Base-by-base conservation (phyloP, 2,797 vertebrate genomes). In the Bradypus variegatus region DNA sequence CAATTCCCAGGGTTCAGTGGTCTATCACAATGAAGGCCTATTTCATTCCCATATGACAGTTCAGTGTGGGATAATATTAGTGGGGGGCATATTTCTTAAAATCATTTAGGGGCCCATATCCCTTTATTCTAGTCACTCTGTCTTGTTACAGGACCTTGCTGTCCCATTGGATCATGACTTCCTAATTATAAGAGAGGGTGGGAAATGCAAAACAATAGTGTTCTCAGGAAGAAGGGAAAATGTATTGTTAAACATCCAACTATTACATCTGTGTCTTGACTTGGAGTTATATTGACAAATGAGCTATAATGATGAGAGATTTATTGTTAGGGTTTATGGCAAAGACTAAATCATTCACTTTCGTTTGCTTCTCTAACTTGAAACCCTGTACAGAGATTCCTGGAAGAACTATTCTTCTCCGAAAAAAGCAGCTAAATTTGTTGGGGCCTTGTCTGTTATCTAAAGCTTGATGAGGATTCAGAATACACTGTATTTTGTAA, bases 221-320 rank as follows among this genome's bases (percentile, higher is more conserved):
- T 83, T 93, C 76, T 69, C 45, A 80, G 48, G 60, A 76, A 69
- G 90, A 91, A 91, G 76, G 92, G 69, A 83, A 73, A 83, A 91
- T 21, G 58, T 95, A 89, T 92, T 91, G 72, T 76, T 82, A 76
- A 93, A 41, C 48, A 75, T 70, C 88, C 93, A 91, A 50, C 94
- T 88, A 82, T 88, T 96, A 95, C 93, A 95, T 96, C 95, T 96
- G 95, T 95, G 94, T 91, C 92, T 92, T 86, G 86, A 78, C 81
- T 92, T 94, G 64, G 60, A 95, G 96, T 95, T 91, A 95, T 94
- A 94, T 94, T 96, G 96, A 96, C 93, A 94, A 85, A 96, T 92
- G 93, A 95, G 91, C 96, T 97, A 82, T 89, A 92, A 97, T 95
- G 38, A 81, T 88, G 64, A 86, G 62, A 90, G 16, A 90, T 92